Base-by-base conservation (phyloP, 1,140 invertebrate genomes). In the Atta cephalotes region DNA sequence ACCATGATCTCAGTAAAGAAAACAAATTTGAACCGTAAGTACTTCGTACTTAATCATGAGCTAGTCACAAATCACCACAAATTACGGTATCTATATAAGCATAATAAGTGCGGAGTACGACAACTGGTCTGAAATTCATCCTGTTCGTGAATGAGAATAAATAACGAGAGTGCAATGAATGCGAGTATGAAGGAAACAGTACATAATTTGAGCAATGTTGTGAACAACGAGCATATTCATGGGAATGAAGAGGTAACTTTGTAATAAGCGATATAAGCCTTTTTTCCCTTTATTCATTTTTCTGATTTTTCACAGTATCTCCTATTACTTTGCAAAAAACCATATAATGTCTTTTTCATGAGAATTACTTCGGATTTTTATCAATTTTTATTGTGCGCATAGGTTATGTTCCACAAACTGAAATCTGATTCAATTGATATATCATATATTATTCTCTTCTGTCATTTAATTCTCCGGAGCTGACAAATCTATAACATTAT, bases 231-330 rank as follows among this genome's bases (percentile, higher is more conserved):
- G 51, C 77, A 80, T 16, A 56, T 91, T 21, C 82, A 90, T 39
- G 88, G 77, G 62, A 89, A 91, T 76, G 89, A 86, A 56, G 78
- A 91, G 87, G 90, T 91, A 91, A 71, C 63, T 71, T 12, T 77
- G n/a, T 10, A 56, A 25, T 10, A 62, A 85, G 21, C 35, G 12
- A 28, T 18, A 25, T 25, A 25, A 0, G n/a, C 2, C 5, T 76
- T 39, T 66, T 56, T 21, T 49, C 1, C 2, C 35, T 39, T 53
- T 14, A 25, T 18, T 80, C 7, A 58, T 71, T 2, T 62, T 51
- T 39, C 14, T 39, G 7, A 71, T 7, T 56, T 58, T 60, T 81
- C 21, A 18, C 9, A 0, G 16, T n/a, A 56, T 0, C 5, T 62
- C 12, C 14, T 71, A 21, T 65, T 3, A 56, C 16, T 21, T 58